A percentile compares a stretch with the other conserved stretches of the same genome.
Conservation (phyloP, 2,888 invertebrate species). For the Drosophila ezoana region DNA sequence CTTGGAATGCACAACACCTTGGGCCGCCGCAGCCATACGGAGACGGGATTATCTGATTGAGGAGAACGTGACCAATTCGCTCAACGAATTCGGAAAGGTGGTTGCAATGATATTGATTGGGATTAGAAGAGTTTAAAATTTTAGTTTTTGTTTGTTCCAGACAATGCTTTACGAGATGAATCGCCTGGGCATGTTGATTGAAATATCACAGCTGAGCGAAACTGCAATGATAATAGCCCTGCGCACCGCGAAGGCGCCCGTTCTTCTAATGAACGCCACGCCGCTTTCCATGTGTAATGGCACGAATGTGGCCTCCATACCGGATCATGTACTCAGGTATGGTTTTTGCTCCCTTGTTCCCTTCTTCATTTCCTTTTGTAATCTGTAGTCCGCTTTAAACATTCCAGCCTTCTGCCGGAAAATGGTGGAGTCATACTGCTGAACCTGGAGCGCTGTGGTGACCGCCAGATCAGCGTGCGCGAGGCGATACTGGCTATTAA, state of each 20-base stretch:
- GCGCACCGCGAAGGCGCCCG: slow-evolving; percentile 87
- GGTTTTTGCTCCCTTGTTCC: no score
- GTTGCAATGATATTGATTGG: slow-evolving; percentile 3
- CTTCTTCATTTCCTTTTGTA: no score
- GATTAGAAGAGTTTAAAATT: background rate
- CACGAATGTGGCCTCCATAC: slow-evolving; percentile 91
- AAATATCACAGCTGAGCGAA: slow-evolving; percentile 88
- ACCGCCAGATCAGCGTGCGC: slow-evolving; percentile 82
- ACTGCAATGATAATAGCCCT: slow-evolving; percentile 88
- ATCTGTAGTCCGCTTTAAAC: background rate
- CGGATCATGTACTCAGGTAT: slow-evolving; percentile 90
- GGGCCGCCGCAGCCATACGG: slow-evolving; percentile 85
- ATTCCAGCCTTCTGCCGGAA: slow-evolving; percentile 81
- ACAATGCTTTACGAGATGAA: slow-evolving; percentile 89
- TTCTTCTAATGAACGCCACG: slow-evolving; percentile 89
- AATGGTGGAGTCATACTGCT: slow-evolving; percentile 89
- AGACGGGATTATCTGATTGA: slow-evolving; percentile 82
- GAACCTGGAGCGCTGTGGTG: slow-evolving; percentile 86
- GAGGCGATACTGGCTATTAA: slow-evolving; percentile 87
- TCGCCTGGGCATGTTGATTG: slow-evolving; percentile 89
- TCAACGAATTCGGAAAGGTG: slow-evolving; percentile 85
- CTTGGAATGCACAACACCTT: slow-evolving; percentile 88
- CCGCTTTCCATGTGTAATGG: slow-evolving; percentile 88
- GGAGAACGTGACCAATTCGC: slow-evolving; percentile 83
- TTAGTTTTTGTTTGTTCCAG: slow-evolving; percentile 78